Conservation (phyloP, 2,797 vertebrate genomes). For the Acipenser transmontanus region DNA sequence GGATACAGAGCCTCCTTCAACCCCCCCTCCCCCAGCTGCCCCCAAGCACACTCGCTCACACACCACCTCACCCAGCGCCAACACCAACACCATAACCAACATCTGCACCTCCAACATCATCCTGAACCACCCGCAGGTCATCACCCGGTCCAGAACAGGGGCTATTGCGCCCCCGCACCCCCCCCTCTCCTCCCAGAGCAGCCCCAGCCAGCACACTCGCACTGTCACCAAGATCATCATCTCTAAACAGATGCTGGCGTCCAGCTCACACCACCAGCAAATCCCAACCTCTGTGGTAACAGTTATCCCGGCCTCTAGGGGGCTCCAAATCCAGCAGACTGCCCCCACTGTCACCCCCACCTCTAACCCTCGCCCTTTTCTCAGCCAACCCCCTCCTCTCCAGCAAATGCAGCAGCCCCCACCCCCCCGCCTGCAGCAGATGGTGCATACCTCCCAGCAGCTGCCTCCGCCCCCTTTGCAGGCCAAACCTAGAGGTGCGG, state of each 20-base stretch:
- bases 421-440: conserved; percentile 70
- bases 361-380: conserved; percentile 45
- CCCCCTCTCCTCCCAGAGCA: conserved; percentile 15
- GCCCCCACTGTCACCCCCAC: conserved; percentile 21
- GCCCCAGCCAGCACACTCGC: conserved; percentile 41
- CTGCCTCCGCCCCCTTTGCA: conserved; percentile 75
- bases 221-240: conserved; percentile 79
- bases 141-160: conserved; percentile 59
- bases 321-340: conserved; percentile 53
- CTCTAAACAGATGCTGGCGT: conserved; percentile 64
- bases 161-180: conserved; percentile 37
- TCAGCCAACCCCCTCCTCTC: conserved; percentile 74
- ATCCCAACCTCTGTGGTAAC: conserved; percentile 68
- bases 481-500: conserved; percentile 60
- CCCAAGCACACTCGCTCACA: conserved; percentile 31
- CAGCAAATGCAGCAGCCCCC: conserved; percentile 76
- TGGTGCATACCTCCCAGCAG: conserved; percentile 53
- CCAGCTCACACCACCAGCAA: conserved; percentile 45
- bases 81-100: conserved; percentile 77
- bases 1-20: conserved; percentile 63
- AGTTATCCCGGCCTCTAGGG: conserved; percentile 62
- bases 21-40: conserved; percentile 29
- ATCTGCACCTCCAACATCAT: conserved; percentile 76
- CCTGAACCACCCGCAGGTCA: conserved; percentile 63
- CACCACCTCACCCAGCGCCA: conserved; percentile 59